These are phyloP conservation scores for Hydractinia echinata DNA, from an alignment of 30 jellyfish, hydroid and myxozoan genomes.

Conservation along the genomic window DNA sequence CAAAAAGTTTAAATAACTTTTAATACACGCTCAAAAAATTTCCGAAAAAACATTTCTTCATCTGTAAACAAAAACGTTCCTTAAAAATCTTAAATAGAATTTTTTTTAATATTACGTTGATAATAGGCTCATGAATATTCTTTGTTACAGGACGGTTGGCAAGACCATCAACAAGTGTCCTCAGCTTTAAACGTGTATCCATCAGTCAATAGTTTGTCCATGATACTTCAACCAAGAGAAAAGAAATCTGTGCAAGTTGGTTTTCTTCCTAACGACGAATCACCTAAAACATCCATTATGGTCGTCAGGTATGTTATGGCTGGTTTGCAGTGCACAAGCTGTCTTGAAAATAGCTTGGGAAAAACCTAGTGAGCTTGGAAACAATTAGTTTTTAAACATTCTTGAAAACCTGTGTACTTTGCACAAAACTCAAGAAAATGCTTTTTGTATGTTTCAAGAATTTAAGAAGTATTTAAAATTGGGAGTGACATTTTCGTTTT, in stretches of 20 bases:
- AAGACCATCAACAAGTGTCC: conserved; percentile 18
- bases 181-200: conserved; percentile 67
- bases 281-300: conserved; percentile 76
- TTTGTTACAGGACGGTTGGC: conserved; percentile 27
- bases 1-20: too few species aligned
- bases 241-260: conserved; percentile 66
- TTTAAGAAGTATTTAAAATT: too few species aligned
- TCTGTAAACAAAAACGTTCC: background rate
- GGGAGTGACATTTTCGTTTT: too few species aligned
- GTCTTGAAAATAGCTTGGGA: too few species aligned
- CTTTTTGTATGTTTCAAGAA: too few species aligned
- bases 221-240: conserved; percentile 81
- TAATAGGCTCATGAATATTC: background rate
- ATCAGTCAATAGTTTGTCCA: conserved; percentile 51
- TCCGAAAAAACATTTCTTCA: too few species aligned
- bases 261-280: conserved; percentile 75
- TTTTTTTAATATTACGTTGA: background rate
- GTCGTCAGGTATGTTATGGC: conserved; percentile 67
- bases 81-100: background rate
- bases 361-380: too few species aligned
- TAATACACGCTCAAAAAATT: too few species aligned
- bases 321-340: too few species aligned
- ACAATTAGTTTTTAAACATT: too few species aligned
- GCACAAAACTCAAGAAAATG: too few species aligned
- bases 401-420: too few species aligned